These are phyloP conservation scores for Drosophila falleni DNA, from an alignment of 2,888 invertebrate species.

Conservation along the genomic window DNA sequence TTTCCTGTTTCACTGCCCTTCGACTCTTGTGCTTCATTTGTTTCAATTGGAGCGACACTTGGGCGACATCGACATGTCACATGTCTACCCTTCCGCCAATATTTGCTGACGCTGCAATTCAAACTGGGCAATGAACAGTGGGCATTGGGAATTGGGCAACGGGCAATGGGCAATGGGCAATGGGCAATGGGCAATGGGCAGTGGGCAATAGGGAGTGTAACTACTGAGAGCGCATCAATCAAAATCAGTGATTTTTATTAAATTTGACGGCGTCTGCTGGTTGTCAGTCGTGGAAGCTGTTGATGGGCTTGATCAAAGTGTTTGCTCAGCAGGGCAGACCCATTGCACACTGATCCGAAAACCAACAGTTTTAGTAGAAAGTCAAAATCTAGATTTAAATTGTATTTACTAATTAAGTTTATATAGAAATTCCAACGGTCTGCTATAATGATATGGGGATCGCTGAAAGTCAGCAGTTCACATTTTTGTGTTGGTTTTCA, in stretches of 20 bases:
- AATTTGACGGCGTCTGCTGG: conserved; percentile 83
- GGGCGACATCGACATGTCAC: conserved; percentile 58
- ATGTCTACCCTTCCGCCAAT: conserved; percentile 75
- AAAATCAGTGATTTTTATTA: conserved; percentile 84
- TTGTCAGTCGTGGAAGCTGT: conserved; percentile 57
- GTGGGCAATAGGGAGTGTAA: not conserved
- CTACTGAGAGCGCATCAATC: conserved; percentile 81
- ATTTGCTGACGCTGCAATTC: conserved; percentile 66
- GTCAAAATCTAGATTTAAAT: not conserved
- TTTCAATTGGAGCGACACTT: conserved; percentile 79
- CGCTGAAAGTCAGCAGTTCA: too few species aligned
- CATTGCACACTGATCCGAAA: not conserved
- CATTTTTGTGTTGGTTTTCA: too few species aligned
- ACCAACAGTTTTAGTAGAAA: not conserved
- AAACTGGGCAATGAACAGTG: conserved; percentile 29
- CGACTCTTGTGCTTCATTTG: conserved; percentile 70
- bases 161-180: conserved; percentile 26
- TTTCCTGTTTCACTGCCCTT: conserved; percentile 60
- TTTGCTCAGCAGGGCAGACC: conserved; percentile 56
- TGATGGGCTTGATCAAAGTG: conserved; percentile 72
- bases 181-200: conserved; percentile 15
- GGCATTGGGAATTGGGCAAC: conserved; percentile 16
- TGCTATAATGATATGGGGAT: too few species aligned
- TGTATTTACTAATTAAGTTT: not conserved
- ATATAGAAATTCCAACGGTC: too few species aligned